Conservation (phyloP, 53 echinoderm and acorn worm genomes). For the Henricia sp. region DNA sequence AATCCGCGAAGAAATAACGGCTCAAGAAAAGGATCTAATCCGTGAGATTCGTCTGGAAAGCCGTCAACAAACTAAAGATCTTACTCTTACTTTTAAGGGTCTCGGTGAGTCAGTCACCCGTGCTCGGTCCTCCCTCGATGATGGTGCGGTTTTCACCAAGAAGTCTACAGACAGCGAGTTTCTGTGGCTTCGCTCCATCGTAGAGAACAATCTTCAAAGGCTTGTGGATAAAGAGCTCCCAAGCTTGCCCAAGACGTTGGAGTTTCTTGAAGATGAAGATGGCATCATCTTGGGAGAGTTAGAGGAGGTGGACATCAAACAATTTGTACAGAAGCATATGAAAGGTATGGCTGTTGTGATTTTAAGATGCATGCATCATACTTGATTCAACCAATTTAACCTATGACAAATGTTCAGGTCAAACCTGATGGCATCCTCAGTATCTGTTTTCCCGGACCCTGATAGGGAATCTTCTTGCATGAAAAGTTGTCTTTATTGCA, state of each 20-base stretch:
- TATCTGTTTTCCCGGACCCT: too few species aligned
- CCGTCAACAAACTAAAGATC: conserved; percentile 3
- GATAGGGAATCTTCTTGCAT: too few species aligned
- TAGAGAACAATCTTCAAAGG: conserved; percentile 9
- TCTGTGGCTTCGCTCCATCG: conserved; percentile 16
- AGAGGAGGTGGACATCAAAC: background rate
- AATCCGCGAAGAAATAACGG: background rate
- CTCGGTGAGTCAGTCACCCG: background rate
- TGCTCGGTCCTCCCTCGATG: background rate
- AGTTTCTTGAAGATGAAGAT: background rate
- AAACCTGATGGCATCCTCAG: too few species aligned
- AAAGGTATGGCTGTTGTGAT: conserved; percentile 22
- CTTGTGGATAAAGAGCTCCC: conserved; percentile 16
- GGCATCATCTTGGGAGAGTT: conserved; percentile 14
- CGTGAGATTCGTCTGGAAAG: conserved; percentile 27
- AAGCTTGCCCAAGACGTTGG: background rate
- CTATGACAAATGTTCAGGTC: too few species aligned
- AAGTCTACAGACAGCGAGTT: conserved; percentile 29
- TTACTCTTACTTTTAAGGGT: background rate
- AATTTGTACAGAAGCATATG: background rate
- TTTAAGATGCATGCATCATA: too few species aligned
- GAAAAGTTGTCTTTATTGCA: too few species aligned
- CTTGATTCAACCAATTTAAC: too few species aligned
- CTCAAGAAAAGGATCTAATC: conserved; percentile 14
- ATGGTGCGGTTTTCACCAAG: background rate